Evolutionary conservation across 2,797 vertebrate species (phyloP), one percentile per base, ranked within the genome.

Genomic region (Amphiprion clarkii): DNA sequence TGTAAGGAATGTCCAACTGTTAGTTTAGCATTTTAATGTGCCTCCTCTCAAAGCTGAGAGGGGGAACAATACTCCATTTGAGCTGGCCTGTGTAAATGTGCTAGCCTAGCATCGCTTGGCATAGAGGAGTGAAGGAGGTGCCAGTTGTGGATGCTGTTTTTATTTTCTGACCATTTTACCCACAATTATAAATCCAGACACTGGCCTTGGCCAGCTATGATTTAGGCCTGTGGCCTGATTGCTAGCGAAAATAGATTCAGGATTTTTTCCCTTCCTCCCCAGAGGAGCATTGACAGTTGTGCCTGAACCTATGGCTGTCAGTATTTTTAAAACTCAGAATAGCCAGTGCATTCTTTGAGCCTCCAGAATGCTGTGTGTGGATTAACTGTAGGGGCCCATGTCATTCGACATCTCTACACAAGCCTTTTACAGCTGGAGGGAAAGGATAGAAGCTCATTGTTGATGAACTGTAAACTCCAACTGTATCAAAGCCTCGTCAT

Each of bases 1-100:
- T 95, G 95, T 83, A 78, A 94, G 95, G 97, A 96, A 97, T 96
- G 96, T 91, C 93, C 94, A 95, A 96, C 94, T 92, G 94, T 96
- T 96, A 89, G 94, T 96, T 97, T 95, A 95, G 96, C 94, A 93
- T 89, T 94, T 95, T 94, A 93, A 90, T 87, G 81, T 76, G 91
- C 92, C 93, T 93, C 85, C 89, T 88, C 89, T 92, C 87, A 91
- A 91, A 92, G 89, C 92, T 86, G 85, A 76, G 82, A 76, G 85
- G 82, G 67, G 71, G 89, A 93, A 95, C 93, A 95, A 95, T 94
- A 88, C 87, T 82, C 87, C 79, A 81, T 93, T 95, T 92, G 88
- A 95, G 91, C 78, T 23, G 66, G 78, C 71, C 74, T 66, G 91
- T 85, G 88, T 88, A 84, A 92, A 93, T 89, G 88, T 81, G 69